Base-by-base conservation (phyloP, 2,888 invertebrate species). In the Acanthococcus lagerstroemiae region DNA sequence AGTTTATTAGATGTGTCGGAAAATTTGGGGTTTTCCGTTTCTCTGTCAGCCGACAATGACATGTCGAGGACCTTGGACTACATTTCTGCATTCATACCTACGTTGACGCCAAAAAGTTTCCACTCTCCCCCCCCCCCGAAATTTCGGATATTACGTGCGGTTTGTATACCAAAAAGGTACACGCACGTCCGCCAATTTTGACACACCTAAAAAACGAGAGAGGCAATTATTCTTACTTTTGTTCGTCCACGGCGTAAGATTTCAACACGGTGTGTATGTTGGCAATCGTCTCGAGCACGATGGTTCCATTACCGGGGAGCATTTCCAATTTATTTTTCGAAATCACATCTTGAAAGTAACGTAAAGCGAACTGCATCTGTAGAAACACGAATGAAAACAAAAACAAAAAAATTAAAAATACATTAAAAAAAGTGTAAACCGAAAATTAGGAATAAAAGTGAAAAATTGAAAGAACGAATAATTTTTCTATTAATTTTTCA, bases 331-430 rank as follows among this genome's bases (percentile, higher is more conserved):
- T 94, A 77, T 90, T 86, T 78, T 92, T 93, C 68, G 87, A 84
- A 71, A 95, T 90, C 69, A 94, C 94, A 80, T 94, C 94, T 73
- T 89, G 85, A 77, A 95, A 91, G 79, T 93, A 94, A 75, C 87
- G 87, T 71, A 95, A 79, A 54, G 88, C 86, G 74, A 86, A 81
- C 74, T 85, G 83, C 67, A 88, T 83, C 78, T 86, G 78, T 30
- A 69, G 69, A 56, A 37, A 37, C 12, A 37, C 12, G 37, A 37
- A 37, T 37, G 37, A 37, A 37, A 15, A 37, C 37, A 37, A 37
- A 30, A 37, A 37, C n/a, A n/a, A 37, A 19, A 26, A 57, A 15
- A 30, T 44, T 19, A 24, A 30, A 26, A 63, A 55, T 26, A 63
- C 54, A 17, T 52, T n/a, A n/a, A n/a, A n/a, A n/a, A n/a, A n/a